Evolutionary conservation across 2,888 invertebrate species (phyloP), one percentile per base, ranked within the genome.

Genomic region (Ryuthela nishihirai): DNA sequence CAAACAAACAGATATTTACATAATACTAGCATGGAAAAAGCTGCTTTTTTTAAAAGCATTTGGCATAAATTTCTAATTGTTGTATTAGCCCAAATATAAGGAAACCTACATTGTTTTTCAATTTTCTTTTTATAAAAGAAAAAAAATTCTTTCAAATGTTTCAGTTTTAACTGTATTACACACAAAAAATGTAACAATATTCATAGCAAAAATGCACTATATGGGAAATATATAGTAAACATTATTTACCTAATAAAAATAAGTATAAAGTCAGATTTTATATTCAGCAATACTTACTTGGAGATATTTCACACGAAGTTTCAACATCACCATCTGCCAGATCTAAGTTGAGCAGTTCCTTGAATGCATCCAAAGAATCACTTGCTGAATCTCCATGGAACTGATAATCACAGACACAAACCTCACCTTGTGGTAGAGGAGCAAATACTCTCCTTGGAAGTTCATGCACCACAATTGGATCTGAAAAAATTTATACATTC

Each of bases 331-430:
- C 80, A 68, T 85, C 84, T 12, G 81, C 79, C 46, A 90, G 81
- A 66, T 83, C 79, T 39, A 92, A 75, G 72, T 88, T 90, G 12
- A 93, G 77, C 48, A 93, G 78, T 72, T 93, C 92, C 67, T 85
- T 80, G 5, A 90, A 82, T 1, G 91, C 86, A 34, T 85, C 80
- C 36, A 87, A 78, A 0, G 87, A 88, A 69, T 93, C 91, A 9
- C 85, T 83, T 0, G 85, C 82, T 0, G 87, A 85, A 76, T 94
- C 93, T 0, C 92, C 93, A 21, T 91, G 90, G 72, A 93, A 94
- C 48, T 93, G 76, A 73, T 94, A 94, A 74, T 94, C 93, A 46
- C 88, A 90, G 29, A 93, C 80, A 62, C 85, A 84, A 38, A 91
- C 78, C 60, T 76, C 75, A 20, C 78, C 74, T 45, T 62, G 62